A percentile compares a stretch with the other conserved stretches of the same genome.
Evolutionary conservation across 2,888 invertebrate species (phyloP).

Genomic region (Hirtodrosophila duncani): DNA sequence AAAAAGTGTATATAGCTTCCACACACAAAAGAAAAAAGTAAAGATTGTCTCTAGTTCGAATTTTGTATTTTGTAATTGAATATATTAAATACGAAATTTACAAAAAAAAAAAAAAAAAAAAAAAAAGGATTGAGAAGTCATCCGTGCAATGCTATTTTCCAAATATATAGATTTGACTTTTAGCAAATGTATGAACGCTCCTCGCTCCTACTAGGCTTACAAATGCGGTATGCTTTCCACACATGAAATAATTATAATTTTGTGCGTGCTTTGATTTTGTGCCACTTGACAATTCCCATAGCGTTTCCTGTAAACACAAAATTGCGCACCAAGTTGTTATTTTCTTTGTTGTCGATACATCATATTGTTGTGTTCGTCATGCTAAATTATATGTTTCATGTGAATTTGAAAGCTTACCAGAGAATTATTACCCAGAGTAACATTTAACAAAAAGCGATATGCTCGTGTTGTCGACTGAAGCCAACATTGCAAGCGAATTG

Average conservation of each 20-base stretch:
- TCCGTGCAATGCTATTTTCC: no score
- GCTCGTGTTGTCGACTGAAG: no score
- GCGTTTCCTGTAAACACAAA: constrained; percentile 49
- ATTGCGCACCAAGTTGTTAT: constrained; percentile 21
- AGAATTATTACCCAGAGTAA: constrained; percentile 41
- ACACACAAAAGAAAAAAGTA: no score
- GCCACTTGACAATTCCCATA: constrained; percentile 57
- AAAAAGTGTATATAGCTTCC: no score
- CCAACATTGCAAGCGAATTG: no score
- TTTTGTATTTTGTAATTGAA: no score
- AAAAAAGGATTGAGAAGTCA: no score
- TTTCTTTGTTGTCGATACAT: constrained; percentile 5
- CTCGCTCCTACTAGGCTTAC: constrained; percentile 30
- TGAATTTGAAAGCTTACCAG: constrained; percentile 14
- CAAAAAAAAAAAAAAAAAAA: no score
- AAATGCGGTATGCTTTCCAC: constrained; percentile 53
- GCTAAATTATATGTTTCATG: constrained; percentile 23
- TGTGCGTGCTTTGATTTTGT: constrained; percentile 64
- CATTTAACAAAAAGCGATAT: constrained; percentile 32
- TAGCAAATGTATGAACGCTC: background rate
- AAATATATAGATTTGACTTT: background rate
- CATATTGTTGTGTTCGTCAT: no score
- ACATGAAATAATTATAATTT: constrained; percentile 68
- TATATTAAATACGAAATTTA: no score
- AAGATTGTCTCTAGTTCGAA: no score